phyloP scores from a whole-genome alignment of 2,797 vertebrate genomes.

The Falco concolor region DNA sequence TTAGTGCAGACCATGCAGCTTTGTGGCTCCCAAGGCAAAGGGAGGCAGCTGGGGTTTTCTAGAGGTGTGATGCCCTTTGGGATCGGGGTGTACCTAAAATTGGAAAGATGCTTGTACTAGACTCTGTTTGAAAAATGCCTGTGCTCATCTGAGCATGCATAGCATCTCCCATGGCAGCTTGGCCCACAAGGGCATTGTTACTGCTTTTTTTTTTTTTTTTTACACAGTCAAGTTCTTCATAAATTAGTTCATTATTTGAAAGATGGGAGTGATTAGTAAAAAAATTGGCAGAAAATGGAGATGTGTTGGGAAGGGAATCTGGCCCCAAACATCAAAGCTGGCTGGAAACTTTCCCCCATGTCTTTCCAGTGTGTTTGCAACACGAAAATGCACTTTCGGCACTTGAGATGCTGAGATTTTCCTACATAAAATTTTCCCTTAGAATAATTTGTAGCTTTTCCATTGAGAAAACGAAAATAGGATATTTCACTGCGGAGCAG shows the following conservation, averaged over 20 bases:
- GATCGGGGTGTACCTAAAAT: background rate
- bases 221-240: background rate
- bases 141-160: fast-evolving
- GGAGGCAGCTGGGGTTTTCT: background rate
- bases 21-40: background rate
- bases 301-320: background rate
- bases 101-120: background rate
- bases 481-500: background rate
- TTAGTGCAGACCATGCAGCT: background rate
- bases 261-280: background rate
- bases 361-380: background rate
- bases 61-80: background rate
- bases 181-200: background rate
- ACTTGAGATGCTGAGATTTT: background rate
- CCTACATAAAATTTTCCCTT: background rate
- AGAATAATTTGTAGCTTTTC: background rate
- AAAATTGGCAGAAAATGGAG: background rate
- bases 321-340: background rate
- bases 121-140: background rate
- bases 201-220: background rate
- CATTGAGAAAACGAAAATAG: background rate
- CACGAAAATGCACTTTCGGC: background rate
- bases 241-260: background rate
- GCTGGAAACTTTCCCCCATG: background rate
- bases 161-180: background rate